These are phyloP conservation scores for Orientallactaga bullata DNA, from an alignment of 2,113 vertebrate genomes.

Conservation along the genomic window DNA sequence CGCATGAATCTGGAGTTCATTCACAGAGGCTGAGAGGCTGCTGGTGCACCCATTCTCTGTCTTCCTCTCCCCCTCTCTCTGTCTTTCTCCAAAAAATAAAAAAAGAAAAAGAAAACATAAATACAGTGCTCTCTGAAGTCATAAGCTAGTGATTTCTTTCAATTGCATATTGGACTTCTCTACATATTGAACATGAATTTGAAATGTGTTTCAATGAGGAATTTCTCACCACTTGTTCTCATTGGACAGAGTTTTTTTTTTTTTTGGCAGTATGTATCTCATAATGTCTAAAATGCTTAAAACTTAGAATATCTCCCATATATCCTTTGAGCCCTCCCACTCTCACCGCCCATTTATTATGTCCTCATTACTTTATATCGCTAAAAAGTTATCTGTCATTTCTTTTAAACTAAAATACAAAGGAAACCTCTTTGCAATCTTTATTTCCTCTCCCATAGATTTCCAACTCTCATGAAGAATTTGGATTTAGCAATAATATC, in stretches of 20 bases:
- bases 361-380: not conserved
- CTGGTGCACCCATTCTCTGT: no score
- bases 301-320: not conserved
- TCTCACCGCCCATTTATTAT: rapidly evolving
- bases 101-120: no score
- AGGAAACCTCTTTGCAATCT: not conserved
- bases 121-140: not conserved
- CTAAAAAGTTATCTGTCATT: not conserved
- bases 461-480: rapidly evolving
- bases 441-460: rapidly evolving
- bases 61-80: no score
- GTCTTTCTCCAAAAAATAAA: no score
- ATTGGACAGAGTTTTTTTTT: not conserved
- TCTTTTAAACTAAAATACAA: not conserved
- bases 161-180: not conserved
- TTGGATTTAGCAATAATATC: not conserved
- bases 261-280: not conserved
- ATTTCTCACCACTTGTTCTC: not conserved
- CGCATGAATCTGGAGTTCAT: no score
- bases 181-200: not conserved
- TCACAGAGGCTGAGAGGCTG: no score
- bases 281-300: not conserved
- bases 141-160: not conserved
- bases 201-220: not conserved
- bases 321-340: not conserved